Percentiles rank a stretch among this genome's conserved stretches.
Conservation (phyloP, 2,113 vertebrate genomes). For the Fulmarus glacialis region DNA sequence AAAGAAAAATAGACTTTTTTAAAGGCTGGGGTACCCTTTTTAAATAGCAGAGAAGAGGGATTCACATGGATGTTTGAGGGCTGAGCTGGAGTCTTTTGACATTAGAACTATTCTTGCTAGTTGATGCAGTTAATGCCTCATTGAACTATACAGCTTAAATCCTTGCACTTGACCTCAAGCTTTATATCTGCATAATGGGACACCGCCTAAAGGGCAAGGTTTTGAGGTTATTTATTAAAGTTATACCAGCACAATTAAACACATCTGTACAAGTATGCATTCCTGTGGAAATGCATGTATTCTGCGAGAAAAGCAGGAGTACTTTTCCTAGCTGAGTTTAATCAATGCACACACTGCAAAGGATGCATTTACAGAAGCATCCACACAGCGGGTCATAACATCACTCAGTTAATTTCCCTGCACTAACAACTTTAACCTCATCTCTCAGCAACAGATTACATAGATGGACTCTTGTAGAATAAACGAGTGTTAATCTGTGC, state of each 20-base stretch:
- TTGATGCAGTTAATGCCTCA: neutral
- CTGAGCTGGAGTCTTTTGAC: neutral
- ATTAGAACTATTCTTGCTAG: neutral
- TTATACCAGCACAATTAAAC: neutral
- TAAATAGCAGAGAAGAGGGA: neutral
- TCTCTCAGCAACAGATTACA: conserved; percentile 8
- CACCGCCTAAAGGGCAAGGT: neutral
- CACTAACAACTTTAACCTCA: neutral
- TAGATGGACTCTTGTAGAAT: neutral
- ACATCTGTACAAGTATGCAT: neutral
- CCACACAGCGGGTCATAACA: neutral
- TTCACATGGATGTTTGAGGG: neutral
- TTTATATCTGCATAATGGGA: neutral
- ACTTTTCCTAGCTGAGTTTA: neutral
- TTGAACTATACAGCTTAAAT: neutral
- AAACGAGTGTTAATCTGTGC: neutral
- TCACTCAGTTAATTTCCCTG: neutral
- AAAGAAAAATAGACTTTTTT: neutral
- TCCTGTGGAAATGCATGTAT: neutral
- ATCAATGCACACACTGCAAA: neutral
- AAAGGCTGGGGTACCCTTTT: neutral
- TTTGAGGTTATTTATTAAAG: neutral
- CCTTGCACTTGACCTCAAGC: neutral
- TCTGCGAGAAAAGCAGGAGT: neutral
- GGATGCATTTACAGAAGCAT: neutral